phyloP scores from a whole-genome alignment of 2,113 vertebrate species.

The Sterrhoptilus dennistouni region DNA sequence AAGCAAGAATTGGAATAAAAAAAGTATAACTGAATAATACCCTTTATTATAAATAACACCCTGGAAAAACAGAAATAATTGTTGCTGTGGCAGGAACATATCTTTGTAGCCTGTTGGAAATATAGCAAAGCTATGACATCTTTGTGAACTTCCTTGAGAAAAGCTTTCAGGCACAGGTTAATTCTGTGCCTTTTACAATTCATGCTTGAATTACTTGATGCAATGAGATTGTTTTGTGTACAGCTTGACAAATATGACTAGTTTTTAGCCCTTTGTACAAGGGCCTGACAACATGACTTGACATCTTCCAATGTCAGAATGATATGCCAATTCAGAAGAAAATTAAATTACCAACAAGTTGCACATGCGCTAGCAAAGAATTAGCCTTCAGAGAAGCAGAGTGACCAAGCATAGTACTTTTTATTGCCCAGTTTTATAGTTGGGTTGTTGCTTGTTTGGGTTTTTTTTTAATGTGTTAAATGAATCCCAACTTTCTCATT shows the following conservation, averaged over 20 bases:
- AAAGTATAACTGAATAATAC: background rate
- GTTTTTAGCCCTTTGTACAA: background rate
- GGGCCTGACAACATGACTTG: background rate
- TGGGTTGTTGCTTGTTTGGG: background rate
- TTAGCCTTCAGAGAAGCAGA: background rate
- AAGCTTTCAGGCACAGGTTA: background rate
- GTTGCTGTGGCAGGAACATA: background rate
- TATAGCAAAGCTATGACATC: background rate
- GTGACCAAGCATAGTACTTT: background rate
- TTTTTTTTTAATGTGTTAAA: background rate
- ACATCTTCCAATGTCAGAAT: background rate
- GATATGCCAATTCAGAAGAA: background rate
- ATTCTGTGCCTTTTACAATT: background rate
- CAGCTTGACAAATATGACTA: background rate
- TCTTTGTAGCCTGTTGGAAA: background rate
- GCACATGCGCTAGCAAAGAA: accelerated
- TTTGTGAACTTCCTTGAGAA: background rate
- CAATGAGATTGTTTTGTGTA: background rate
- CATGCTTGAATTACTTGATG: background rate
- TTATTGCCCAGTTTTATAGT: background rate
- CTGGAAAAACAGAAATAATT: background rate
- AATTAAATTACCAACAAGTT: background rate
- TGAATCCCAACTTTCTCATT: background rate
- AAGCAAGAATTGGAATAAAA: background rate
- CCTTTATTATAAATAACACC: background rate